Conservation (phyloP, 2,113 vertebrate genomes). For the Heptranchias perlo region DNA sequence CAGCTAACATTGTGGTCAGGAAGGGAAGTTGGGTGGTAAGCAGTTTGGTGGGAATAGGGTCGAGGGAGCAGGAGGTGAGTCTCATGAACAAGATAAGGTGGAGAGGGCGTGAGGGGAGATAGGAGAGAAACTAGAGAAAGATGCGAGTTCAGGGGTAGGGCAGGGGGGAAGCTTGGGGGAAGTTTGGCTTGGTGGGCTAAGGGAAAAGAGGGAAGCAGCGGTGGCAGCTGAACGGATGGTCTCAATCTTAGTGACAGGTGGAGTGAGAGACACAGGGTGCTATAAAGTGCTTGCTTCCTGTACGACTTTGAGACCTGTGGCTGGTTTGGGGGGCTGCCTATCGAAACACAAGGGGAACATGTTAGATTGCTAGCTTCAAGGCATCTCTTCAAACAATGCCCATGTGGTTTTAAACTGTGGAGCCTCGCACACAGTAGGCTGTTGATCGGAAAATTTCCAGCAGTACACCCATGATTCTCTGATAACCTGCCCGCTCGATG, state of each 20-base stretch:
- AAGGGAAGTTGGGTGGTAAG: background rate
- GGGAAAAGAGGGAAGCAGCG: background rate
- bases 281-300: background rate
- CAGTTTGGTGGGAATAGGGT: background rate
- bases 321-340: background rate
- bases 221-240: background rate
- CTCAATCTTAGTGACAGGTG: background rate
- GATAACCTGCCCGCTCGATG: background rate
- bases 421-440: background rate
- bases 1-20: background rate
- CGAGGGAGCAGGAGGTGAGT: background rate
- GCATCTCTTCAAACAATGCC: too few relatives aligned
- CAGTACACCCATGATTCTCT: background rate
- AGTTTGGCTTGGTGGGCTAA: background rate
- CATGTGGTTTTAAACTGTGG: background rate
- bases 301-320: background rate
- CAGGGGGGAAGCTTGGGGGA: background rate
- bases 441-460: background rate
- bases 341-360: background rate
- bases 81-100: background rate
- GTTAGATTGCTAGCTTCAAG: too few relatives aligned
- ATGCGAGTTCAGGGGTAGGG: background rate
- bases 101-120: background rate
- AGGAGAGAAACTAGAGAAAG: background rate
- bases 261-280: background rate